Evolutionary conservation across 2,797 vertebrate species (phyloP).

Genomic region (Hybognathus amarus): DNA sequence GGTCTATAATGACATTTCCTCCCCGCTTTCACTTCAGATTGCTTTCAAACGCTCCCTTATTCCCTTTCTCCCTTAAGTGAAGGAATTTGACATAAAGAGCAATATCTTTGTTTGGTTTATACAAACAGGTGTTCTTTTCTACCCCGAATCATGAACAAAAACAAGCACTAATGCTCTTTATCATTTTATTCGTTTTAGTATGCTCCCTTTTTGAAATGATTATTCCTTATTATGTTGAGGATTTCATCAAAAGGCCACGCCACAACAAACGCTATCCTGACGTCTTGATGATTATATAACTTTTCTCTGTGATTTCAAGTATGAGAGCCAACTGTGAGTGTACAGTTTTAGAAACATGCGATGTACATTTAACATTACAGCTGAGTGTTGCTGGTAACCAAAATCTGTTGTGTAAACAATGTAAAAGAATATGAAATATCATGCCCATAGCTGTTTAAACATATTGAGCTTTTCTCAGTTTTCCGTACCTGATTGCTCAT

Average conservation of each 20-base stretch:
- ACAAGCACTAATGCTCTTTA: slow-evolving; percentile 33
- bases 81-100: slow-evolving; percentile 44
- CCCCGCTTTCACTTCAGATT: slow-evolving; percentile 52
- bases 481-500: slow-evolving; percentile 33
- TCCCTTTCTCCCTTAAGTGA: slow-evolving; percentile 47
- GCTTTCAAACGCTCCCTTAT: slow-evolving; percentile 39
- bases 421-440: slow-evolving; percentile 50
- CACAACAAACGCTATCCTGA: background rate
- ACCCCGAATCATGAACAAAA: slow-evolving; percentile 23
- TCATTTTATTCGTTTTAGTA: background rate
- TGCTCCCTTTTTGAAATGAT: background rate
- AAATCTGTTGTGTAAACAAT: slow-evolving; percentile 62
- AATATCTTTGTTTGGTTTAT: slow-evolving; percentile 19
- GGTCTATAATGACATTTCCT: slow-evolving; percentile 55
- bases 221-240: background rate
- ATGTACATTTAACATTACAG: slow-evolving; percentile 54
- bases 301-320: slow-evolving; percentile 31
- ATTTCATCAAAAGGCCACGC: background rate
- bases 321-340: slow-evolving; percentile 48
- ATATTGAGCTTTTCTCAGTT: slow-evolving; percentile 48
- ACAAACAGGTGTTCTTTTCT: slow-evolving; percentile 17
- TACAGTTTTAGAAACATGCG: slow-evolving; percentile 48
- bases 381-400: slow-evolving; percentile 72
- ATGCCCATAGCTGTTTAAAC: slow-evolving; percentile 45
- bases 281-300: background rate